These are phyloP conservation scores for Steinernema scapterisci DNA, from an alignment of 2,888 invertebrate genomes.

Conservation along the genomic window DNA sequence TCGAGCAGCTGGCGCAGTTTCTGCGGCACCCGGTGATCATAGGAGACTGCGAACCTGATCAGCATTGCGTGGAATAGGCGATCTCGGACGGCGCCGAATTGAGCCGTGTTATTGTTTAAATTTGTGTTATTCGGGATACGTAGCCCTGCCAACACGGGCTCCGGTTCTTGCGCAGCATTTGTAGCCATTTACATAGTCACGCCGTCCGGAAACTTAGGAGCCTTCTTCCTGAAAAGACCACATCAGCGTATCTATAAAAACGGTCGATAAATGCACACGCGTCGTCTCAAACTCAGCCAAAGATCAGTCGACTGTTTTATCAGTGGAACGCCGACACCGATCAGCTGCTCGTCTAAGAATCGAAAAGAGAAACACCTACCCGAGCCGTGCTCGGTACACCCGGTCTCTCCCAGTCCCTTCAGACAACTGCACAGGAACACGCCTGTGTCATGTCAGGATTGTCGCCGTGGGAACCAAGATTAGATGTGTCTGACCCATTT, in stretches of 20 bases:
- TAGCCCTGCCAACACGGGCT: conserved; percentile 22
- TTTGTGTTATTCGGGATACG: not conserved
- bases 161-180: conserved; percentile 10
- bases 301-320: not conserved
- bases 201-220: not conserved
- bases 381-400: not conserved
- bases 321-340: not conserved
- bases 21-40: conserved; percentile 84
- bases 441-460: too few species aligned
- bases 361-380: not conserved
- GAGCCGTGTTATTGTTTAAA: conserved; percentile 20
- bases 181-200: conserved; percentile 17
- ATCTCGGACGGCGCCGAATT: conserved; percentile 51
- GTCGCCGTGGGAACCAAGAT: too few species aligned
- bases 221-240: not conserved
- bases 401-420: not conserved
- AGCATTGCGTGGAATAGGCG: conserved; percentile 77
- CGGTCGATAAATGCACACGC: not conserved
- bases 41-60: conserved; percentile 86
- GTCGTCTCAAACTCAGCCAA: not conserved
- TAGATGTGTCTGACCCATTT: too few species aligned
- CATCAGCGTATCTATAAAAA: not conserved
- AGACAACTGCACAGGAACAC: too few species aligned
- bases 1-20: conserved; percentile 82
- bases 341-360: conserved; percentile 4